Conservation (phyloP, 2,113 vertebrate species). For the Thamnophis sirtalis region DNA sequence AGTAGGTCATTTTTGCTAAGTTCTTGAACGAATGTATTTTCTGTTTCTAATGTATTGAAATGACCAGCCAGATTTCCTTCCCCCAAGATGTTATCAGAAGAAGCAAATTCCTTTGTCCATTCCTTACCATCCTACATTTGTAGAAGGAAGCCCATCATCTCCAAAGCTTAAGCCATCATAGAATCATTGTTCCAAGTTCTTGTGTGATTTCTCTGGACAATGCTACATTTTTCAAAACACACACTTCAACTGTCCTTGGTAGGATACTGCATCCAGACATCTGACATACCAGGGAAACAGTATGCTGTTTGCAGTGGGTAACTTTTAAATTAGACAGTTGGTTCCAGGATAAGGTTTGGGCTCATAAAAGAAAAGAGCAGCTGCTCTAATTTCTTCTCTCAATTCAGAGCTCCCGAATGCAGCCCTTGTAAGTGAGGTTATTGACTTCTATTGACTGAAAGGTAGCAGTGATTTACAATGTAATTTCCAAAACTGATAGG, state of each 20-base stretch:
- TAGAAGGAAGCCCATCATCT: not conserved
- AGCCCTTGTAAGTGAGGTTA: not conserved
- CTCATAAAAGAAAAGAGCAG: not conserved
- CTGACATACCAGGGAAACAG: not conserved
- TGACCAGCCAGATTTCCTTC: not conserved
- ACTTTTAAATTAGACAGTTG: not conserved
- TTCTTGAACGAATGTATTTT: not conserved
- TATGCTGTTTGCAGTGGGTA: not conserved
- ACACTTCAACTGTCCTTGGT: not conserved
- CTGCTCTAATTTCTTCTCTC: not conserved
- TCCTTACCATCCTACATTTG: not conserved
- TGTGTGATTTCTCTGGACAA: not conserved
- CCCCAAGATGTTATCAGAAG: not conserved
- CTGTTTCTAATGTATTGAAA: not conserved
- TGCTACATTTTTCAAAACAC: not conserved
- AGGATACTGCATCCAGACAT: not conserved
- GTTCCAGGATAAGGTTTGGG: not conserved
- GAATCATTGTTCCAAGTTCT: not conserved
- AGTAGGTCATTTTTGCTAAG: not conserved
- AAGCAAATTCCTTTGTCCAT: not conserved
- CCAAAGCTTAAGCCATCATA: not conserved
- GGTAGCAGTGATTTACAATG: conserved; percentile 40
- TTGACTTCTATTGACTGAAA: conserved; percentile 4
- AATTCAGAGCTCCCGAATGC: not conserved
- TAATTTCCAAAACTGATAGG: conserved; percentile 53